These are phyloP conservation scores for Bovichtus variegatus DNA, from an alignment of 2,797 vertebrate genomes.

Conservation along the genomic window DNA sequence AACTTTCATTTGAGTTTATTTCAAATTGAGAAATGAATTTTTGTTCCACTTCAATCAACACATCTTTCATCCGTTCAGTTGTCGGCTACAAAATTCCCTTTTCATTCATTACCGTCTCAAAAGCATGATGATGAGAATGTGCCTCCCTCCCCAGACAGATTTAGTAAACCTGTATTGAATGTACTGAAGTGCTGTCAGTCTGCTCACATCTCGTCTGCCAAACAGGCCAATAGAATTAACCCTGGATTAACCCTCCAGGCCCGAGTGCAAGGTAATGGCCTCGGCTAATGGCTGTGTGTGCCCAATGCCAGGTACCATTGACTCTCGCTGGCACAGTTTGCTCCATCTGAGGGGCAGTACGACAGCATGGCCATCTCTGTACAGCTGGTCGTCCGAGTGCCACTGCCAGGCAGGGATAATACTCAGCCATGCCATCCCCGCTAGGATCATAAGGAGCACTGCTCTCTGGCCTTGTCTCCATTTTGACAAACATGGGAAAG, in stretches of 20 bases:
- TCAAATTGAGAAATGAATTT: slow-evolving; percentile 29
- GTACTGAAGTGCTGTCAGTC: slow-evolving; percentile 65
- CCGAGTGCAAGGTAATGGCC: slow-evolving; percentile 79
- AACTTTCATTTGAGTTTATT: slow-evolving; percentile 30
- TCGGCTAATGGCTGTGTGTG: slow-evolving; percentile 72
- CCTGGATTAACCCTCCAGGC: slow-evolving; percentile 81
- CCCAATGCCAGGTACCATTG: slow-evolving; percentile 79
- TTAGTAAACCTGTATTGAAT: slow-evolving; percentile 52
- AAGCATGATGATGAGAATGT: slow-evolving; percentile 46
- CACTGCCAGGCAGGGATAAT: slow-evolving; percentile 69
- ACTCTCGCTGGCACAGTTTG: slow-evolving; percentile 73
- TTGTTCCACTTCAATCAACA: slow-evolving; percentile 20
- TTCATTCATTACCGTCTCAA: slow-evolving; percentile 53
- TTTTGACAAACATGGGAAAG: slow-evolving; percentile 53
- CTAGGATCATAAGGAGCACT: slow-evolving; percentile 52
- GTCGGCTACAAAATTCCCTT: slow-evolving; percentile 44
- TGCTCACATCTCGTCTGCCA: slow-evolving; percentile 68
- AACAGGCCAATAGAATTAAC: slow-evolving; percentile 80
- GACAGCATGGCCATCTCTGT: slow-evolving; percentile 76
- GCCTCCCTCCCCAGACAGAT: slow-evolving; percentile 31
- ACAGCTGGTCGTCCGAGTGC: slow-evolving; percentile 71
- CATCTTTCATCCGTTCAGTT: slow-evolving; percentile 36
- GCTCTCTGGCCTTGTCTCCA: slow-evolving; percentile 53
- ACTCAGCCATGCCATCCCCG: slow-evolving; percentile 40
- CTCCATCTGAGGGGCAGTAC: slow-evolving; percentile 71